Evolutionary conservation across 2,888 invertebrate species (phyloP).

Genomic region (Suillia variegata): DNA sequence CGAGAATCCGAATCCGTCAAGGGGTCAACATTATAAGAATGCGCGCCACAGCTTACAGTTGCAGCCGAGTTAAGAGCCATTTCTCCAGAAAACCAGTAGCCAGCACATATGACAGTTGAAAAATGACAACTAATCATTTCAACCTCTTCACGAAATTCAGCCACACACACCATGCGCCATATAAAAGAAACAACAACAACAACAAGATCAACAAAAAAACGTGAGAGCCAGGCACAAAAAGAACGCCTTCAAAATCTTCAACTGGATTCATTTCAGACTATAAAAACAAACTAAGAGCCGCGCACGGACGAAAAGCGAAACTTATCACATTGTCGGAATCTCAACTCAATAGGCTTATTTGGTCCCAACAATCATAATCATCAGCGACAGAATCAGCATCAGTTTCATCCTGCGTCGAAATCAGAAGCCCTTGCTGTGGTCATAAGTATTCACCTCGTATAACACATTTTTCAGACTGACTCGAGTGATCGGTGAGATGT

Average conservation of each 20-base stretch:
- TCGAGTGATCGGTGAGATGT: constrained; percentile 9
- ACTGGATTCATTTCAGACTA: constrained; percentile 9
- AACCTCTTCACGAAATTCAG: constrained; percentile 8
- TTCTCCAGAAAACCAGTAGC: constrained; percentile 43
- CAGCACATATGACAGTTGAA: constrained; percentile 44
- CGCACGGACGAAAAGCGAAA: constrained; percentile 16
- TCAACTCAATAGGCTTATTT: constrained; percentile 23
- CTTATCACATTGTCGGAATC: constrained; percentile 41
- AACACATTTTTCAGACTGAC: constrained; percentile 14
- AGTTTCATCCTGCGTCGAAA: neutral
- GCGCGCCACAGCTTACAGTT: neutral
- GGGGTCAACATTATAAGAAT: neutral
- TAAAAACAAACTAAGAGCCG: constrained; percentile 15
- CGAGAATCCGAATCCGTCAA: constrained; percentile 5
- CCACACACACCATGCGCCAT: neutral
- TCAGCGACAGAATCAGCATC: constrained; percentile 2
- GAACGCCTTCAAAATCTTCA: neutral
- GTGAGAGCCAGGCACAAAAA: constrained; percentile 3
- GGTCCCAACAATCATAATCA: constrained; percentile 17
- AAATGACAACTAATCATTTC: constrained; percentile 47
- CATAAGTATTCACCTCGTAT: constrained; percentile 21
- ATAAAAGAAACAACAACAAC: neutral
- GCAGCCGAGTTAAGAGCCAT: neutral
- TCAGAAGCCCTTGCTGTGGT: constrained; percentile 5
- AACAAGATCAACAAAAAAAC: neutral